These are phyloP conservation scores for Hippasteria phrygiana DNA, from an alignment of 53 echinoderm and acorn worm genomes.

Conservation along the genomic window DNA sequence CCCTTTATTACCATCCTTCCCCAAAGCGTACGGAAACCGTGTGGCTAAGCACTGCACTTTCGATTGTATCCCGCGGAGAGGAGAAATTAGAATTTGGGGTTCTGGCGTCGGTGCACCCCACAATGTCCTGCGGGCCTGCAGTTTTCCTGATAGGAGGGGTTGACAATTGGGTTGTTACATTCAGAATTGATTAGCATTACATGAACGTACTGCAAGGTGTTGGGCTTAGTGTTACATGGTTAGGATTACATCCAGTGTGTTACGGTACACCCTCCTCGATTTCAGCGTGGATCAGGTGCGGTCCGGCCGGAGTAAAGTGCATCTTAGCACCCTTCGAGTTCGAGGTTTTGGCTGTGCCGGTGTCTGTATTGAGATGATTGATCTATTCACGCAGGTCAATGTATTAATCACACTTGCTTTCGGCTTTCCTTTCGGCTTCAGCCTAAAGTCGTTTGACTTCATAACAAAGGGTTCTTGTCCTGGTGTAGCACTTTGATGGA, in stretches of 20 bases:
- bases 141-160: constrained; percentile 27
- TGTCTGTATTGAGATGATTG: constrained; percentile 13
- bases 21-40: constrained; percentile 29
- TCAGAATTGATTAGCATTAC: constrained; percentile 56
- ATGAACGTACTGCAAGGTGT: constrained; percentile 35
- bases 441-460: neutral
- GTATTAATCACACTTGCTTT: neutral
- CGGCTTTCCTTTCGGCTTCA: neutral
- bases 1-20: neutral
- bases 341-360: neutral
- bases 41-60: neutral
- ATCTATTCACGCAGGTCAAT: neutral
- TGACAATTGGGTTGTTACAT: constrained; percentile 64
- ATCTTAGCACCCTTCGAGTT: neutral
- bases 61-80: constrained; percentile 27
- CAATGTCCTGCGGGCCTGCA: constrained; percentile 31
- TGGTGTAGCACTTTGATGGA: neutral
- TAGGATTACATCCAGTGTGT: constrained; percentile 2
- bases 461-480: neutral
- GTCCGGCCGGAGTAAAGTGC: constrained; percentile 10
- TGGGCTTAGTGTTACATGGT: constrained; percentile 16
- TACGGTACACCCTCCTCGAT: neutral
- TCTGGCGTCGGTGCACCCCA: constrained; percentile 24
- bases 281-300: neutral
- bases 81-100: constrained; percentile 38